These are phyloP conservation scores for Sorex fumeus DNA, from an alignment of 2,113 vertebrate genomes.

Conservation along the genomic window DNA sequence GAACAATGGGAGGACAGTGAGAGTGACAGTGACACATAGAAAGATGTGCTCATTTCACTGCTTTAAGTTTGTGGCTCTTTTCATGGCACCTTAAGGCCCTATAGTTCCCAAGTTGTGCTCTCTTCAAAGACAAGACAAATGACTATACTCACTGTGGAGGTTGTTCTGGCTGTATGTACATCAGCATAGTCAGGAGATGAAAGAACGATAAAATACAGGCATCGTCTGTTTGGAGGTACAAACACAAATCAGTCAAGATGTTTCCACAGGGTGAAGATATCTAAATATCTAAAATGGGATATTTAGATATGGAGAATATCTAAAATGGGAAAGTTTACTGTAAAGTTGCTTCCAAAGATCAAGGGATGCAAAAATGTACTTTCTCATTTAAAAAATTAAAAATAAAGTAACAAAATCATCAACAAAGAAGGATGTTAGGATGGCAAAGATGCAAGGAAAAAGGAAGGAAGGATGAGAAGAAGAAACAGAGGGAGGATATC, in stretches of 20 bases:
- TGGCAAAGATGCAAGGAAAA: not conserved
- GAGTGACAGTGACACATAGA: too few species aligned
- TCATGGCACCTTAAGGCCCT: not conserved
- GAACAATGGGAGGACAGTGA: too few species aligned
- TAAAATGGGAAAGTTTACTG: not conserved
- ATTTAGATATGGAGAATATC: too few species aligned
- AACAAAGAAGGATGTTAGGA: not conserved
- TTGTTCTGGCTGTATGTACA: not conserved
- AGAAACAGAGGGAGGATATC: not conserved
- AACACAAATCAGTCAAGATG: not conserved
- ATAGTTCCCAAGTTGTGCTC: slow-evolving; percentile 9
- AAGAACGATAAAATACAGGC: not conserved
- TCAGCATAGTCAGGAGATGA: not conserved
- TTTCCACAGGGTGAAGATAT: not conserved
- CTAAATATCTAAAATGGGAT: too few species aligned
- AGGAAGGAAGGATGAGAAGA: not conserved
- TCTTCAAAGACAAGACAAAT: slow-evolving; percentile 46
- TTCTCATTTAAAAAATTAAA: not conserved
- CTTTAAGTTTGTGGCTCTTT: slow-evolving; percentile 47
- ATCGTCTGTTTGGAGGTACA: not conserved
- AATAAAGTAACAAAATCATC: not conserved
- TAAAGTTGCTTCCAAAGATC: not conserved
- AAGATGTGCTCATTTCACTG: not conserved
- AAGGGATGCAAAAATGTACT: not conserved
- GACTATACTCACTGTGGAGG: slow-evolving; percentile 25